phyloP scores from a whole-genome alignment of 2,888 invertebrate genomes.

The Gibbula magus region DNA sequence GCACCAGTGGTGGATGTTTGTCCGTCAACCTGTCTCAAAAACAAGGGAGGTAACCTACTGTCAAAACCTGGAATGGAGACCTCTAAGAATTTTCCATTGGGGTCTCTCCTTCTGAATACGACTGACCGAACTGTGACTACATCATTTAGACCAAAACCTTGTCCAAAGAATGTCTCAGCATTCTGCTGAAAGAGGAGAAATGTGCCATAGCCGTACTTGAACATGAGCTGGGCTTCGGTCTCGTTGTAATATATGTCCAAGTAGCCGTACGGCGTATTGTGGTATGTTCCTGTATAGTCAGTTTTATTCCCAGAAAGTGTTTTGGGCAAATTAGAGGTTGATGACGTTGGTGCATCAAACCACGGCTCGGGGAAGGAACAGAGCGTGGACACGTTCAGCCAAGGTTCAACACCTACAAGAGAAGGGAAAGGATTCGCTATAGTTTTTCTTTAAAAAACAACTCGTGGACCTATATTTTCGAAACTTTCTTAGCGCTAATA shows the following conservation, averaged over 20 bases:
- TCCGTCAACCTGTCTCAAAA: too few species aligned
- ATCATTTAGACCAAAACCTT: constrained; percentile 3
- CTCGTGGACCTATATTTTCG: too few species aligned
- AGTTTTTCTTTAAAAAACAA: too few species aligned
- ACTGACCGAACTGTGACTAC: too few species aligned
- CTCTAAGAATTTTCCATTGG: too few species aligned
- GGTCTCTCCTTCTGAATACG: too few species aligned
- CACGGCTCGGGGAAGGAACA: constrained; percentile 67
- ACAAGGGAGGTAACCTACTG: too few species aligned
- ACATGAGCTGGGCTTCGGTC: constrained; percentile 33
- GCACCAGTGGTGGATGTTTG: too few species aligned
- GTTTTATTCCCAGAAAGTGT: constrained; percentile 28
- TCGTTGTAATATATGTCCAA: constrained; percentile 37
- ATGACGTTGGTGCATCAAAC: constrained; percentile 24
- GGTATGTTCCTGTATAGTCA: constrained; percentile 47
- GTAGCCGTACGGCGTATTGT: constrained; percentile 50
- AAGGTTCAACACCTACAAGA: constrained; percentile 55
- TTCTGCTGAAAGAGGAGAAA: neutral
- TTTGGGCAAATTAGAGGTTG: constrained; percentile 31
- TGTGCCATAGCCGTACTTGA: constrained; percentile 1
- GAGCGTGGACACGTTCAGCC: constrained; percentile 63
- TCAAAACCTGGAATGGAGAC: too few species aligned
- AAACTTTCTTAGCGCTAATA: too few species aligned
- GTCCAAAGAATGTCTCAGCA: neutral
- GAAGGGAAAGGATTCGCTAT: too few species aligned